Base-by-base conservation (phyloP, 2,797 vertebrate genomes). In the Lepus townsendii region DNA sequence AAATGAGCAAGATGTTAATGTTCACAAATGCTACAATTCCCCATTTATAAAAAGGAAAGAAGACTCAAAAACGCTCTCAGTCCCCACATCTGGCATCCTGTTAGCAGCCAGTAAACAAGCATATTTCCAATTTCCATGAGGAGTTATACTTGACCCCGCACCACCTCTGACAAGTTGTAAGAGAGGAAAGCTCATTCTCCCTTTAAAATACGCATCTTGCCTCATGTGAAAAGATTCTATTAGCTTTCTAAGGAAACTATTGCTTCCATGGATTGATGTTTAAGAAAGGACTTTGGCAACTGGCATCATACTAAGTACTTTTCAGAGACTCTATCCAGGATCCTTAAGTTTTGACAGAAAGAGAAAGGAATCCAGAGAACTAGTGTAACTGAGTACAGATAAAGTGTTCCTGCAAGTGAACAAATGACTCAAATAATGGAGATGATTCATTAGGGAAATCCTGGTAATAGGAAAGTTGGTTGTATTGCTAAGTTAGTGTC, bases 351-450 rank as follows among this genome's bases (percentile, higher is more conserved):
- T 32, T 85, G 5, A 10, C 2, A 65, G n/a, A 42, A 87, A 72
- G 47, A 91, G 27, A 86, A 88, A 91, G 54, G 54, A 90, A 68
- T 72, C 7, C 52, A 77, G 32, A 47, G 73, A 93, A 60, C 47
- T n/a, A 32, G 13, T 42, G 5, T 75, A 73, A 78, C 42, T 11
- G 14, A 72, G 66, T 47, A 32, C 13, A 83, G 60, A 77, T 19
- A n/a, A 94, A 90, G 7, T 57, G 22, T 69, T 62, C 26, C 30
- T 75, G 7, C 19, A 54, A 27, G 2, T 47, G 54, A 93, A 52
- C 30, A 92, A 86, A 69, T 57, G 52, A 69, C 19, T 79, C 77
- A 47, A 83, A 52, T 35, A 60, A 6, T 7, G 32, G 19, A 19
- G n/a, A 47, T 47, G 54, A 82, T 27, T 7, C 52, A 60, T 0